phyloP scores from a whole-genome alignment of 1,140 invertebrate genomes.

The Capitella teleta region DNA sequence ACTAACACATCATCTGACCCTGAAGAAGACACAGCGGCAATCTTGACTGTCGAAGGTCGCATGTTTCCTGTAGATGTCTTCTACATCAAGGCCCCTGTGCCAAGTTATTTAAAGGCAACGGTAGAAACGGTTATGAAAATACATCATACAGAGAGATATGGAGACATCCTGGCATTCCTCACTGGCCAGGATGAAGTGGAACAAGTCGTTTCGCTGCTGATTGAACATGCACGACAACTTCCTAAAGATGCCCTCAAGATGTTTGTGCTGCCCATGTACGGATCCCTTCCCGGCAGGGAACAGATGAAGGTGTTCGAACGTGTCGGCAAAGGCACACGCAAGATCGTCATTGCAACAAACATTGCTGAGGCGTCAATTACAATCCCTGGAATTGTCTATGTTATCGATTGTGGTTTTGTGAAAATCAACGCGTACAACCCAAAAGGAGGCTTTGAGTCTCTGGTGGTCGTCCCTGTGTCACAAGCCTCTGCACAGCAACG shows the following conservation, averaged over 20 bases:
- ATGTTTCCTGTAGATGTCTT: conserved; percentile 78
- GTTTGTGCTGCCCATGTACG: conserved; percentile 82
- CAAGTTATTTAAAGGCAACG: conserved; percentile 78
- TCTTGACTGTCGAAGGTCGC: conserved; percentile 79
- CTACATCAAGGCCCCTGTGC: conserved; percentile 66
- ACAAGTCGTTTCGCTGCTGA: conserved; percentile 25
- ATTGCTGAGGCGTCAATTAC: conserved; percentile 95
- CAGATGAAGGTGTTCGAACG: conserved; percentile 74
- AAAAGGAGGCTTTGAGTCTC: conserved; percentile 67
- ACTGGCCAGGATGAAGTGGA: conserved; percentile 56
- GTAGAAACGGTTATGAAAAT: conserved; percentile 83
- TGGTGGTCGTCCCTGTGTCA: conserved; percentile 74
- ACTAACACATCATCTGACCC: conserved; percentile 46
- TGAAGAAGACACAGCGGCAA: conserved; percentile 58
- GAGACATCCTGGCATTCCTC: conserved; percentile 78
- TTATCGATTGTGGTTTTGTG: conserved; percentile 94
- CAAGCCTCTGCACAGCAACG: conserved; percentile 82
- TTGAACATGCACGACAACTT: conserved; percentile 31
- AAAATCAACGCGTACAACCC: conserved; percentile 85
- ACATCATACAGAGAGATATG: conserved; percentile 61
- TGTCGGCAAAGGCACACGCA: conserved; percentile 60
- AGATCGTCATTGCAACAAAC: conserved; percentile 91
- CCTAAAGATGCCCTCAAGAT: conserved; percentile 47
- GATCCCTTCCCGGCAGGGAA: conserved; percentile 68
- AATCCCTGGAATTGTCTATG: conserved; percentile 80